Evolutionary conservation across 2,113 vertebrate species (phyloP), one percentile per base, ranked within the genome.

Genomic region (Diphyllodes magnificus): DNA sequence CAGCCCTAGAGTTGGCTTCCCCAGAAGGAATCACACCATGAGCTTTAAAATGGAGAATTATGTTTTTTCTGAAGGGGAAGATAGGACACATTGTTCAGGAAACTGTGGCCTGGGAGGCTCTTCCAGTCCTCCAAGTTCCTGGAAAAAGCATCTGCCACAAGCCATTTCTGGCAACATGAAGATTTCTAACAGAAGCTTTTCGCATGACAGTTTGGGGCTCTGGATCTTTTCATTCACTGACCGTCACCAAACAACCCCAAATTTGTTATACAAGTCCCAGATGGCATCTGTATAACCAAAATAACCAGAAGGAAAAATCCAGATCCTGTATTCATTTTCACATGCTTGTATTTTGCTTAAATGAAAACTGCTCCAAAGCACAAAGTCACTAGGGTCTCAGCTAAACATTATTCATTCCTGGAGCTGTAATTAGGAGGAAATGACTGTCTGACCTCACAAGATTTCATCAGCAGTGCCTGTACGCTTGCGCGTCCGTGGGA

Each of bases 381-480:
- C 37, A 16, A 72, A 93, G 75, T 88, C 71, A 73, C n/a, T 37
- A 44, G 20, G 61, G 63, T 78, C 68, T 90, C 91, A 66, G 40
- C 33, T 78, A 73, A 92, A 49, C 37, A 4, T 59, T 35, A 51
- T 53, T 77, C 51, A 61, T 81, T 91, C 57, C 71, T 63, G 20
- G 77, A 93, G 71, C 64, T 83, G 71, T 57, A 91, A 90, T 77
- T 51, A 83, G 76, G 86, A 87, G 92, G 86, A 92, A 94, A 64
- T 54, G 84, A 79, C 70, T 60, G 82, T 84, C 83, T 71, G 70
- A 88, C 47, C 90, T 77, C 78, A 72, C 68, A 19, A 57, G 86
- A 80, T 86, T 90, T 90, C 84, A 93, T 66, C 84, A 90, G 71
- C 59, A 59, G 54, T 2, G 50, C 40, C 28, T 18, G 47, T 28